These are phyloP conservation scores for Lamellibrachia luymesi DNA, from an alignment of 1,140 invertebrate species.

Conservation along the genomic window DNA sequence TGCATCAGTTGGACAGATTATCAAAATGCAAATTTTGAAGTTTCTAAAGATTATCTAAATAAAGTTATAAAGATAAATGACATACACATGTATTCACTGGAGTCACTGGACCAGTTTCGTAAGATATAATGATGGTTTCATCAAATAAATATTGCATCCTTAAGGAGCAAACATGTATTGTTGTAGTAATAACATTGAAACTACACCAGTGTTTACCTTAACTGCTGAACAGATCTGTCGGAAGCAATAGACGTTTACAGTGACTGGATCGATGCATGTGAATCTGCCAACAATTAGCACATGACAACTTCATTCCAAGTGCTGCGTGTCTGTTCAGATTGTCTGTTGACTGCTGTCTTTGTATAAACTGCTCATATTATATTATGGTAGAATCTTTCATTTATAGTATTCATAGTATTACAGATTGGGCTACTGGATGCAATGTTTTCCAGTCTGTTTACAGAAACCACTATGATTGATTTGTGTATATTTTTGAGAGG, in stretches of 20 bases:
- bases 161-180: not conserved
- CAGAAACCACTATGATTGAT: not conserved
- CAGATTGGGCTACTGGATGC: not conserved
- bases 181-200: not conserved
- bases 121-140: not conserved
- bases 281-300: slow-evolving; percentile 71
- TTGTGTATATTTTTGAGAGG: not conserved
- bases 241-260: slow-evolving; percentile 98
- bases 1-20: not conserved
- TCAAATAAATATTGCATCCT: not conserved
- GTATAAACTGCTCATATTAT: not conserved
- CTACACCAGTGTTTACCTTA: slow-evolving; percentile 10
- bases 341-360: not conserved
- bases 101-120: no score
- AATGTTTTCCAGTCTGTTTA: not conserved
- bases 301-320: not conserved
- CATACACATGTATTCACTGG: no score
- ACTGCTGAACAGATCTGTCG: slow-evolving; percentile 66
- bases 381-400: not conserved
- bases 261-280: slow-evolving; percentile 99
- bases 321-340: not conserved
- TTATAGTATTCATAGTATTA: not conserved
- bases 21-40: not conserved
- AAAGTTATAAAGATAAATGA: not conserved
- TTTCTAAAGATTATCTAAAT: not conserved